Evolutionary conservation across 2,888 invertebrate genomes (phyloP), one percentile per base, ranked within the genome.

Genomic region (Meandrusa payeni): DNA sequence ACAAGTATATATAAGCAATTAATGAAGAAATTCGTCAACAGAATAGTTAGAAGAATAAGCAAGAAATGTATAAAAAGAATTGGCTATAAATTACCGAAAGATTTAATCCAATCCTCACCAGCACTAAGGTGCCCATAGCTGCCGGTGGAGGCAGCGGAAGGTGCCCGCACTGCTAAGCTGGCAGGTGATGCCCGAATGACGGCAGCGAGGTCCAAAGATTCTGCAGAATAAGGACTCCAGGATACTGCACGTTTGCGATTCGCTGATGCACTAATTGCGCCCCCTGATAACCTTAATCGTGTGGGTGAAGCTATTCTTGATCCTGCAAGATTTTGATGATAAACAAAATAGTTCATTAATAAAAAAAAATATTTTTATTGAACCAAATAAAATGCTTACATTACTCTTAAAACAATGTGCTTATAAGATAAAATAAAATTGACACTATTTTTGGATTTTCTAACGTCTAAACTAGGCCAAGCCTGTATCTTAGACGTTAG

Each of bases 41-140:
- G n/a, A n/a, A n/a, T n/a, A n/a, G n/a, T n/a, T n/a, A n/a, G n/a
- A n/a, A n/a, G n/a, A n/a, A n/a, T n/a, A n/a, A n/a, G n/a, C n/a
- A n/a, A n/a, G n/a, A n/a, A n/a, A 43, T 27, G 32, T 28, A 47
- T 26, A 5, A 36, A 36, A 32, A 38, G 32, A 19, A 28, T 32
- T 23, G 41, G 43, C 37, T 38, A 33, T 44, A 44, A 44, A 26
- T 44, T 44, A 44, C 43, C 44, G 40, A 47, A 48, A 37, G 31
- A 37, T 17, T 45, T 45, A 45, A 39, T 46, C 28, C 33, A 32
- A 26, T 36, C 55, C 66, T 65, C 69, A 94, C 94, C 96, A 58
- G 97, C 97, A 52, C 97, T 97, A 52, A 98, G 91, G 86, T 98
- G 98, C 10, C 98, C 98, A 89, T 98, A 98, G 50, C 97, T 97